Evolutionary conservation across 2,888 invertebrate genomes (phyloP).

Genomic region (Elysia crispata): DNA sequence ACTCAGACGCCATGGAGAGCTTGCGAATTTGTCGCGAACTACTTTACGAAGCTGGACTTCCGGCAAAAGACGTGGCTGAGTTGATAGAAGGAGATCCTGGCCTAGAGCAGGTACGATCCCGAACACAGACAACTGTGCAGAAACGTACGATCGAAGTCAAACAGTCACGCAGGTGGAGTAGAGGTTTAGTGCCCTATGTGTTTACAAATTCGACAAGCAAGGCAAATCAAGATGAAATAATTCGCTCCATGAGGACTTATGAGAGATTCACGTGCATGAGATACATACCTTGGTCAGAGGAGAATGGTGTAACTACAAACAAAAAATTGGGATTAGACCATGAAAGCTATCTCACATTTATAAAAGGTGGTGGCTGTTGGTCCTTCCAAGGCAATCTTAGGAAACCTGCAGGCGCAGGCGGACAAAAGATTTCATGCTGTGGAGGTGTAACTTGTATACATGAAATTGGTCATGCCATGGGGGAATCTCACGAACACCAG

Average conservation of each 20-base stretch:
- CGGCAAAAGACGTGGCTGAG: background rate
- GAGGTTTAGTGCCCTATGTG: constrained; percentile 2
- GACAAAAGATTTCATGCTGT: no score
- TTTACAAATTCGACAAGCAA: background rate
- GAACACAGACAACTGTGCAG: background rate
- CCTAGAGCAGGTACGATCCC: background rate
- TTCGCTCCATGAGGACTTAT: background rate
- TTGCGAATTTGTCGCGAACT: background rate
- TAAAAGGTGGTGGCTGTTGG: background rate
- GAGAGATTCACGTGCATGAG: constrained; percentile 14
- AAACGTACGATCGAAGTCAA: background rate
- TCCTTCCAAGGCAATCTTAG: no score
- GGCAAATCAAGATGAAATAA: background rate
- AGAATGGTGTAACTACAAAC: constrained; percentile 12
- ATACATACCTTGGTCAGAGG: constrained; percentile 7
- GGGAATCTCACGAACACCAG: no score
- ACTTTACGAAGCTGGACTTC: background rate
- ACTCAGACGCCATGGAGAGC: constrained; percentile 12
- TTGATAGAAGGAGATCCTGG: background rate
- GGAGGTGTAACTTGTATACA: no score
- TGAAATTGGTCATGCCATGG: no score
- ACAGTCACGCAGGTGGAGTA: background rate
- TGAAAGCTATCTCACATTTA: background rate
- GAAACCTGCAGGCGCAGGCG: no score
- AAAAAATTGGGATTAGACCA: background rate